These are phyloP conservation scores for Halcyon senegalensis DNA, from an alignment of 2,113 vertebrate species.

Conservation along the genomic window DNA sequence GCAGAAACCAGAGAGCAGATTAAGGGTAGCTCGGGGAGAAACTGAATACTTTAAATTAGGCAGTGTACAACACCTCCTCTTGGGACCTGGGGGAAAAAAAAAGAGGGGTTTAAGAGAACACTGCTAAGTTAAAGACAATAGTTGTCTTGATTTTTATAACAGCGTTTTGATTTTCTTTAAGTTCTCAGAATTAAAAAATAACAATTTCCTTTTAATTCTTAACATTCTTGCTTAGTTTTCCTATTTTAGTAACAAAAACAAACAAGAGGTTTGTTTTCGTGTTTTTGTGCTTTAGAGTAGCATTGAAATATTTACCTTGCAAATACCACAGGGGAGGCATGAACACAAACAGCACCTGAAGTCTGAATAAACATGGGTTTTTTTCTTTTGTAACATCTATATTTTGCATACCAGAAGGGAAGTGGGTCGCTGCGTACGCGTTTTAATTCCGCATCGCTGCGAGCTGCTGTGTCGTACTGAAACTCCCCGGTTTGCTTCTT, in stretches of 20 bases:
- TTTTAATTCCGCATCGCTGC: background rate
- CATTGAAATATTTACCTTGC: background rate
- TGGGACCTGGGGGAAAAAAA: slow-evolving; percentile 43
- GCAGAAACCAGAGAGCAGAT: slow-evolving; percentile 73
- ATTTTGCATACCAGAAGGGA: background rate
- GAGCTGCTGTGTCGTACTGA: background rate
- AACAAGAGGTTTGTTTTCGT: background rate
- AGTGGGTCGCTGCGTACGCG: rapidly evolving
- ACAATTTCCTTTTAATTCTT: background rate
- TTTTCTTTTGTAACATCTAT: background rate
- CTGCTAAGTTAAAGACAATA: background rate
- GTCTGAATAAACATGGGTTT: background rate
- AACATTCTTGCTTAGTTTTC: background rate
- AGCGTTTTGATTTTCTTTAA: background rate
- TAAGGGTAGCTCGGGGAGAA: slow-evolving; percentile 75
- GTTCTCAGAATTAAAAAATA: background rate
- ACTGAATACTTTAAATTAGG: slow-evolving; percentile 75
- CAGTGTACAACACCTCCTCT: slow-evolving; percentile 57
- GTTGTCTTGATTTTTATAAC: background rate
- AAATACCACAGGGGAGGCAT: background rate
- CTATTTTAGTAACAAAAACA: slow-evolving; percentile 21
- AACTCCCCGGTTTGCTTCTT: slow-evolving; percentile 1
- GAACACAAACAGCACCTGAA: slow-evolving; percentile 25
- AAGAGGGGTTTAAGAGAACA: slow-evolving; percentile 40
- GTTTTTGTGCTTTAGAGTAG: background rate